These are phyloP conservation scores for Pangasianodon gigas DNA, from an alignment of 2,113 vertebrate species.

Conservation along the genomic window DNA sequence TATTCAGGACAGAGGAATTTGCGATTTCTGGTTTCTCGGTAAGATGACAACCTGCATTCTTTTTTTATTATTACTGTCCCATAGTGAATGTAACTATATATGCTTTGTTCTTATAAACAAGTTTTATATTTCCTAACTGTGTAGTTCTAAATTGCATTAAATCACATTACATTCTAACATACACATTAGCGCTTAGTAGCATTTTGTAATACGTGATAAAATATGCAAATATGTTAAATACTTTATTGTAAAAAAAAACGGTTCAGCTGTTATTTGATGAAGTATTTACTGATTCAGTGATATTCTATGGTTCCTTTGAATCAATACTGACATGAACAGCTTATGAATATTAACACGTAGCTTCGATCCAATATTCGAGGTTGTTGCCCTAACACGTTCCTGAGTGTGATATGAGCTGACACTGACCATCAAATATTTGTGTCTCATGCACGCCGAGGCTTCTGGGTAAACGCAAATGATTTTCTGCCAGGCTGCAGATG, in stretches of 20 bases:
- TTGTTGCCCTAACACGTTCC: background rate
- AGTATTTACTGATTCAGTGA: background rate
- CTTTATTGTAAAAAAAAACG: background rate
- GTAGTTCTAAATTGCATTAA: no score
- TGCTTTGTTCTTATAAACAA: no score
- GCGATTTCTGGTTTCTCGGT: no score
- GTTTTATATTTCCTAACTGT: no score
- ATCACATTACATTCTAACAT: no score
- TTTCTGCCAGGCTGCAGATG: constrained; percentile 35
- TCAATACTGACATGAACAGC: constrained; percentile 5
- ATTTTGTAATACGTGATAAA: no score
- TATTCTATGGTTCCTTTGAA: background rate
- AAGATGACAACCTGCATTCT: no score
- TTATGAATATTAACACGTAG: constrained; percentile 1
- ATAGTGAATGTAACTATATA: no score
- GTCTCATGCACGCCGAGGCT: constrained; percentile 1
- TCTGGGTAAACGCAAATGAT: constrained; percentile 37
- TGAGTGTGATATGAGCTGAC: background rate
- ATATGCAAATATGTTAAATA: background rate
- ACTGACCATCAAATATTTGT: constrained; percentile 32
- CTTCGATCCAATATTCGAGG: constrained; percentile 20
- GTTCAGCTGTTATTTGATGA: background rate
- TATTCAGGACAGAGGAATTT: no score
- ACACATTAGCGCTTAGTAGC: no score
- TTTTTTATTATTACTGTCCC: no score